These are phyloP conservation scores for Torymus texanus DNA, from an alignment of 2,888 invertebrate species.

Conservation along the genomic window DNA sequence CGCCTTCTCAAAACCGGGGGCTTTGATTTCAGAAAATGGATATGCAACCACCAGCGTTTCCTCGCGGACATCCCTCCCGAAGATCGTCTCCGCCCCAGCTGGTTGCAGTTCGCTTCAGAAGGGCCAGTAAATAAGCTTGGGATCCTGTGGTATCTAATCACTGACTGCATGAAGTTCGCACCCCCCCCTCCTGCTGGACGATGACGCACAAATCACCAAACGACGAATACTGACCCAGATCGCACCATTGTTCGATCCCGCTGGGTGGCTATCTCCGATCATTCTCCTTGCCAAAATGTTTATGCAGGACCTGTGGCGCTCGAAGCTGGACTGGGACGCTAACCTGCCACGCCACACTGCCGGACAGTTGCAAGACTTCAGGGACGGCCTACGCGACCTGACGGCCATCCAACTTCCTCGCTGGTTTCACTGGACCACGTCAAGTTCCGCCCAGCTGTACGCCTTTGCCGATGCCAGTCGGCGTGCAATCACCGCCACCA, in stretches of 20 bases:
- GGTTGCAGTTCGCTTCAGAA: not conserved
- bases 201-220: not conserved
- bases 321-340: not conserved
- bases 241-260: constrained; percentile 19
- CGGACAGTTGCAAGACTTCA: not conserved
- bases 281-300: not conserved
- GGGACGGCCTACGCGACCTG: not conserved
- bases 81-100: constrained; percentile 14
- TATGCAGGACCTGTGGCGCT: constrained; percentile 6
- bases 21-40: too few relatives aligned
- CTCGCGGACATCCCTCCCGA: not conserved
- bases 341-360: not conserved
- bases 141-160: constrained; percentile 15
- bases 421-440: not conserved
- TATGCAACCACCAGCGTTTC: too few relatives aligned
- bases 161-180: not conserved
- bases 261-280: constrained; percentile 9
- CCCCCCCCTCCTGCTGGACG: not conserved
- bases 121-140: constrained; percentile 30
- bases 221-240: not conserved
- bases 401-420: not conserved
- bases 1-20: too few relatives aligned
- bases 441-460: not conserved
- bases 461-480: not conserved
- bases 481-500: not conserved